Base-by-base conservation (phyloP, 2,113 vertebrate species). In the Oreocharis arfaki region DNA sequence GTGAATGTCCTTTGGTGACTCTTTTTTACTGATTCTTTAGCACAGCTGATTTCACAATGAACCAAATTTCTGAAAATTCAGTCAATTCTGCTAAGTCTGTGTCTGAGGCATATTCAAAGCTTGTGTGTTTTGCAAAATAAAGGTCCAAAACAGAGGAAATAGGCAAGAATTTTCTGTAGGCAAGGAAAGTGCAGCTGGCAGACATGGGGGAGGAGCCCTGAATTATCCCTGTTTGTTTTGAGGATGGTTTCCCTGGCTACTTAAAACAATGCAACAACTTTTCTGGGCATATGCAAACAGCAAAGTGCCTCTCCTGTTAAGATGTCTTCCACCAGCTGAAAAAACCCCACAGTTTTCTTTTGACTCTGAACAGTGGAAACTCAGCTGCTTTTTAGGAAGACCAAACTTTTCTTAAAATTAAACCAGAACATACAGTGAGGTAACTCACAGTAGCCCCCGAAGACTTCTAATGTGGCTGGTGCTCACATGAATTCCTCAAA, bases 171-270 rank as follows among this genome's bases (percentile, higher is more conserved):
- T 61, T 73, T 76, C 16, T 53, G 65, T 11, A 63, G 59, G 32
- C 27, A 83, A 85, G 46, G 20, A 16, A 84, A 90, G 30, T 35
- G 44, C 69, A 82, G 65, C 80, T 91, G 65, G 35, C 37, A 55
- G 73, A 68, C 35, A 39, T 2, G 3, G 32, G 28, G 32, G 16
- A 74, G 44, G 79, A 37, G 26, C 26, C 42, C 12, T 81, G 47
- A 71, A 81, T 44, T 83, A 78, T 80, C 60, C 69, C 17, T 63
- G 33, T 68, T 76, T 56, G 50, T 93, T 84, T 87, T 84, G 61
- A 87, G 53, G 20, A 65, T 61, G 28, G 91, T 95, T 94, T 95
- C 95, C 81, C 46, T 56, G 67, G 75, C 57, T 93, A 49, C 73
- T 75, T 87, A 61, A 73, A 89, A 60, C 73, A 93, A 85, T 79